Conservation (phyloP, 2,797 vertebrate species). For the Acanthornis magna region DNA sequence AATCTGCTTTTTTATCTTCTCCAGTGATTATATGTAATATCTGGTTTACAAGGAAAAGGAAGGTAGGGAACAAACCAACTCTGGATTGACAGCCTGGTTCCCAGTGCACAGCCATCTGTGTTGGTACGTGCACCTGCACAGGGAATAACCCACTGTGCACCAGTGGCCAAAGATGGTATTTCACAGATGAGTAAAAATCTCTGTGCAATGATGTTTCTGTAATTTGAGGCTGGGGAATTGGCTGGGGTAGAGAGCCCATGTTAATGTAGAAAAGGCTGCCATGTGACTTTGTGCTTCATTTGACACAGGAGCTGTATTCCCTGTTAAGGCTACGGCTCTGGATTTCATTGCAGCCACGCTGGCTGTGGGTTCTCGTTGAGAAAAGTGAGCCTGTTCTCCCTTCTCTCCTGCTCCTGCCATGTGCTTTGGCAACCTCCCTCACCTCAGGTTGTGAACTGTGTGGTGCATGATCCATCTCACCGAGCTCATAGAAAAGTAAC, state of each 20-base stretch:
- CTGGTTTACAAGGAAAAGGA: not conserved
- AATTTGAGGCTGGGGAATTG: not conserved
- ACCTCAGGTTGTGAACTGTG: not conserved
- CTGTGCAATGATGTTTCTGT: not conserved
- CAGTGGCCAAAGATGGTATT: not conserved
- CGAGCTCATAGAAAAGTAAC: not conserved
- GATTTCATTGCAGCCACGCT: not conserved
- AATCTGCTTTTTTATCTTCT: not conserved
- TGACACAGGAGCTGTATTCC: not conserved
- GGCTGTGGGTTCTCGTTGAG: not conserved
- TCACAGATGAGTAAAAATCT: not conserved
- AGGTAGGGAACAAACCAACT: not conserved
- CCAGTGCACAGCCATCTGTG: not conserved
- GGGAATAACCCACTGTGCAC: not conserved
- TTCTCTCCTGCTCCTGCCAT: not conserved
- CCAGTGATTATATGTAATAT: not conserved
- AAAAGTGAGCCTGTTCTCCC: not conserved
- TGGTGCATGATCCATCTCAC: not conserved
- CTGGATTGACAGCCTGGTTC: not conserved
- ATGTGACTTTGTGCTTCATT: not conserved
- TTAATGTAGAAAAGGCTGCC: not conserved
- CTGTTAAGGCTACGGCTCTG: not conserved
- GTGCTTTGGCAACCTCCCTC: not conserved
- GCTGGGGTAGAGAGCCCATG: not conserved
- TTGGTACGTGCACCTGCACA: not conserved